Percentiles rank a stretch among this genome's conserved stretches.
phyloP scores from a whole-genome alignment of 2,888 invertebrate species.

The Cryptus armator region DNA sequence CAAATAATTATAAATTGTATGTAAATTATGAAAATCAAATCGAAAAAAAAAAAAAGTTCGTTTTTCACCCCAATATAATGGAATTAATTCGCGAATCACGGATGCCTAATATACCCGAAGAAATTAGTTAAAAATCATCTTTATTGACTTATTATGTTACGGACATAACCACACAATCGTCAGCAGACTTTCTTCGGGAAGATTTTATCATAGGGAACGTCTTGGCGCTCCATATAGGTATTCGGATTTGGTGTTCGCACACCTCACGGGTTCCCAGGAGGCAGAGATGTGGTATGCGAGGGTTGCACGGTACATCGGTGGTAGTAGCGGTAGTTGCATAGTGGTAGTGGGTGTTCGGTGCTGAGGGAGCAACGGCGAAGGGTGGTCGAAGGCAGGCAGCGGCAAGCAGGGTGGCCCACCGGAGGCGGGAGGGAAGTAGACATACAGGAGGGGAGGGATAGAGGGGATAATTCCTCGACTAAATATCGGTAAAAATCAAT shows the following conservation, averaged over 20 bases:
- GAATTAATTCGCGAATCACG: neutral
- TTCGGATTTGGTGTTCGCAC: slow-evolving; percentile 27
- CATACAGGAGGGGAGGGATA: slow-evolving; percentile 66
- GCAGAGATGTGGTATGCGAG: slow-evolving; percentile 5
- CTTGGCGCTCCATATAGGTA: slow-evolving; percentile 5
- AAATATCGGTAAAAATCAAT: slow-evolving; percentile 85
- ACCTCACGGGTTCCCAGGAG: slow-evolving; percentile 20
- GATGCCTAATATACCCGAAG: neutral
- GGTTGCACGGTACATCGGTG: slow-evolving; percentile 9
- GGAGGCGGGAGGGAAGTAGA: slow-evolving; percentile 62
- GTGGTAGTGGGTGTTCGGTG: slow-evolving; percentile 14
- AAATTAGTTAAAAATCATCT: neutral
- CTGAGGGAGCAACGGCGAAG: slow-evolving; percentile 49
- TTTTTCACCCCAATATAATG: neutral
- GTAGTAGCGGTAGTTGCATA: neutral
- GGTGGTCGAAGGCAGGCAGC: slow-evolving; percentile 63
- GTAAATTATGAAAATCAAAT: too few relatives aligned
- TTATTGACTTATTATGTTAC: slow-evolving; percentile 4
- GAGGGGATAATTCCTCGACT: slow-evolving; percentile 83
- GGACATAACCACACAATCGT: slow-evolving; percentile 1
- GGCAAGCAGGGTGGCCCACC: slow-evolving; percentile 61
- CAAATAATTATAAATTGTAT: too few relatives aligned
- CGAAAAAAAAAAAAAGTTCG: neutral
- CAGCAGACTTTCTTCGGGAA: neutral
- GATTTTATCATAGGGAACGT: slow-evolving; percentile 21